Evolutionary conservation across 2,797 vertebrate genomes (phyloP), one percentile per base, ranked within the genome.

Genomic region (Pteropus rufus): DNA sequence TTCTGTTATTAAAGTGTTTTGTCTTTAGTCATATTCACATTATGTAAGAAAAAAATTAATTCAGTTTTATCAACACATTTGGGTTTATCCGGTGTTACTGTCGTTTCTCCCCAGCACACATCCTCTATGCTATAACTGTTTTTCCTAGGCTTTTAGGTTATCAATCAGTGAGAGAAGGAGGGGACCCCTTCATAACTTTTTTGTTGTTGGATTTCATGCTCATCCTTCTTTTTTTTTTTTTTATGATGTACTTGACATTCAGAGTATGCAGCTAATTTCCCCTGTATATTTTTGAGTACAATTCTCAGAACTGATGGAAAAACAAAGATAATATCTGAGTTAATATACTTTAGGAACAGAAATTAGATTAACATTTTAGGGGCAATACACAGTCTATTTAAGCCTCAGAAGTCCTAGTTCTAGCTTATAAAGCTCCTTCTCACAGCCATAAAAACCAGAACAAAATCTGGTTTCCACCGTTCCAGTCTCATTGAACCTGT

Each of bases 291-390:
- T 62, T 62, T 6, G 52, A 34, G 18, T 60, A 67, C 15, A 70
- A 29, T 79, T 97, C 75, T 81, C 83, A 87, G 67, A 91, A 52
- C 46, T 73, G 54, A 79, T 75, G 14, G 64, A 93, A 52, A 92
- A 95, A 24, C 10, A 54, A 83, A 34, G 23, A n/a, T 87, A 93
- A 75, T 92, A 64, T 82, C 49, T 65, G 41, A 84, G 76, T n/a
- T 79, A 90, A 80, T 83, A 41, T 11, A 72, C 41, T 79, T 95
- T 41, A 54, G 58, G 9, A 86, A 5, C 34, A 69, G 64, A 97
- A 76, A 80, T 80, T 86, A 93, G 56, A n/a, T 70, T 7, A 64
- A 65, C 16, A 41, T 65, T 79, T 44, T 64, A 36, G n/a, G 15
- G 39, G 6, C 26, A 75, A 67, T 36, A 21, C 1, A 76, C n/a